Base-by-base conservation (phyloP, 2,888 invertebrate species). In the Hemicrepidius hirtus region DNA sequence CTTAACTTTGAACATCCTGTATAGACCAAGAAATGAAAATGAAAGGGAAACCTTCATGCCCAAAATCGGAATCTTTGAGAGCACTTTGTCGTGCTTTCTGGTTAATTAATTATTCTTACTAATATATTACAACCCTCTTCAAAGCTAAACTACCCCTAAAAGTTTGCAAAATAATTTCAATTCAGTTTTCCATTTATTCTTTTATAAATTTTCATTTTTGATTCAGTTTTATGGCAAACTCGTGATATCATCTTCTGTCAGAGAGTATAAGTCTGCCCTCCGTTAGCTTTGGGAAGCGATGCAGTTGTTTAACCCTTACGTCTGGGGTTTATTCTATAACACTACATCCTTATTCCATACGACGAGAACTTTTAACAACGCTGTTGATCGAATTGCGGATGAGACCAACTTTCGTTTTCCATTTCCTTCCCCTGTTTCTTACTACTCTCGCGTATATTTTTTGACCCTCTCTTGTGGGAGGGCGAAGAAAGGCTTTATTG, bases 331-430 rank as follows among this genome's bases (percentile, higher is more conserved):
- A 66, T 55, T 53, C 55, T 41, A 53, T 66, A 66, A 66, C 55
- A 55, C 65, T 32, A 44, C 24, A 60, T 66, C 55, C 55, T 55
- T 66, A 66, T 66, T 66, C 41, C 65, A 66, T 66, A 66, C 24
- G 55, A 55, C 24, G 55, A 55, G 28, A 66, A 53, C 40, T 55
- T 53, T 53, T 41, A 66, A 53, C 65, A 66, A 55, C 65, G 41
- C 40, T 55, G 40, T 55, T 55, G 65, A 66, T 66, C 53, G 65
- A 53, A 55, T 66, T 66, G 65, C 65, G 65, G 65, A 66, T 66
- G 55, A 53, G 41, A 41, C 53, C 24, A 59, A 40, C 59, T 44
- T 60, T 60, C 44, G 41, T 41, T 60, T 44, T 44, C 60, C 44
- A 13, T 28, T 44, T 44, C 13, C 28, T 60, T 32, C 44, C 60